A percentile compares a stretch with the other conserved stretches of the same genome.
These are phyloP conservation scores for Diarsia mendica DNA, from an alignment of 2,888 invertebrate genomes.

Conservation along the genomic window DNA sequence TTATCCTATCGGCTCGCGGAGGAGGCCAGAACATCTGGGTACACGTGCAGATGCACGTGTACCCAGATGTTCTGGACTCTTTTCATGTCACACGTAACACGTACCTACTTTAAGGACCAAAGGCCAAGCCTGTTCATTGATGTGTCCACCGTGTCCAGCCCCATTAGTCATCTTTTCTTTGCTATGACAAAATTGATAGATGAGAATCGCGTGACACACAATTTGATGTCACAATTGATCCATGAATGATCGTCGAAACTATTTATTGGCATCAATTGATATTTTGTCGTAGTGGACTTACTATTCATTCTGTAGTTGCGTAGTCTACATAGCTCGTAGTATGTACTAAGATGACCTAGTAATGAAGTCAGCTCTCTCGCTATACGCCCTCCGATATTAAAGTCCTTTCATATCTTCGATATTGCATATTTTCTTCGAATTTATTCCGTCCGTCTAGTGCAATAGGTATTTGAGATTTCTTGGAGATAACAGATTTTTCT, in stretches of 20 bases:
- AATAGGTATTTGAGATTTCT: conserved; percentile 4
- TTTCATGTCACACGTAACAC: conserved; percentile 10
- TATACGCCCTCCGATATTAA: conserved; percentile 37
- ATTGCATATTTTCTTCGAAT: conserved; percentile 47
- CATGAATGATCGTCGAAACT: conserved; percentile 28
- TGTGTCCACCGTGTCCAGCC: not conserved
- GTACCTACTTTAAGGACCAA: conserved; percentile 26
- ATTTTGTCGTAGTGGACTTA: not conserved
- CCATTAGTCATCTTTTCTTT: conserved; percentile 19
- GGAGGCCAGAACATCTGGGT: too few relatives aligned
- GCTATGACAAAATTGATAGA: not conserved
- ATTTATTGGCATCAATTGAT: conserved; percentile 28
- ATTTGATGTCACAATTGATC: conserved; percentile 23
- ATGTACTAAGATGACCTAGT: conserved; percentile 38
- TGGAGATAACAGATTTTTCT: not conserved
- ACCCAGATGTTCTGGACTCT: conserved; percentile 2
- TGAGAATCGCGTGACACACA: conserved; percentile 9
- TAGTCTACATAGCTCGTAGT: conserved; percentile 12
- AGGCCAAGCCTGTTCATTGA: conserved; percentile 4
- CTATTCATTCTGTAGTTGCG: not conserved
- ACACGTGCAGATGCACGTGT: too few relatives aligned
- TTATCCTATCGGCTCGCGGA: not conserved
- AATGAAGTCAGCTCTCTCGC: conserved; percentile 16
- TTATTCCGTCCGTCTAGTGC: conserved; percentile 6
- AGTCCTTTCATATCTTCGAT: conserved; percentile 19